phyloP scores from a whole-genome alignment of 2,888 invertebrate genomes.

The Parthenolecanium corni region DNA sequence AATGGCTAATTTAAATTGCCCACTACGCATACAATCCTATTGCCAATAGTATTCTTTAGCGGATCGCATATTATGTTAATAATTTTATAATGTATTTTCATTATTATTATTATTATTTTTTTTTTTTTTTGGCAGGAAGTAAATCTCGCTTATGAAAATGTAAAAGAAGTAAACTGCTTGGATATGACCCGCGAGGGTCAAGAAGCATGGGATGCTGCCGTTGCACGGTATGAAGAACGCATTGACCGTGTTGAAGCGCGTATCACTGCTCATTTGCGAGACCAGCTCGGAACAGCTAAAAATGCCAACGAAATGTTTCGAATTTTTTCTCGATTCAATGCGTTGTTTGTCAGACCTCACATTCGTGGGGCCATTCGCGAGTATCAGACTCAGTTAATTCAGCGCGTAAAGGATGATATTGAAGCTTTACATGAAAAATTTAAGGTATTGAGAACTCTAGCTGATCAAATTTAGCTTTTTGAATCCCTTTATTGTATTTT shows the following conservation, averaged over 20 bases:
- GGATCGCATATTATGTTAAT: too few species aligned
- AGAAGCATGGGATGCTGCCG: conserved; percentile 96
- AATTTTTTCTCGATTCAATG: conserved; percentile 96
- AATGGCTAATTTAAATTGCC: too few species aligned
- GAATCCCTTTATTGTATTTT: too few species aligned
- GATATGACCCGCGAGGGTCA: conserved; percentile 94
- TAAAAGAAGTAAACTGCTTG: conserved; percentile 95
- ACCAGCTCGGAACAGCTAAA: conserved; percentile 95
- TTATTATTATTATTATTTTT: too few species aligned
- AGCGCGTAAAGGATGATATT: conserved; percentile 97
- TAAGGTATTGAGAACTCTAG: conserved; percentile 50
- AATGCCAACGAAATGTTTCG: conserved; percentile 99
- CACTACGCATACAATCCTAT: too few species aligned
- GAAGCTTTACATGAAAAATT: conserved; percentile 96
- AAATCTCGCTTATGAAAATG: conserved; percentile 93
- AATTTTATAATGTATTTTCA: too few species aligned
- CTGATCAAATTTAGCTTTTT: too few species aligned
- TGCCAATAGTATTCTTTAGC: too few species aligned
- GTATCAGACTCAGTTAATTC: conserved; percentile 97
- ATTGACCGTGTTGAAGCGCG: conserved; percentile 97
- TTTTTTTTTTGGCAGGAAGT: conserved; percentile 45
- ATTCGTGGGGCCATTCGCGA: conserved; percentile 97
- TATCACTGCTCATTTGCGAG: conserved; percentile 92
- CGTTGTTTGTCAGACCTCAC: conserved; percentile 94
- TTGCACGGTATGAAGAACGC: conserved; percentile 90